Conservation (phyloP, 2,888 invertebrate genomes). For the Nomada goodeniana region DNA sequence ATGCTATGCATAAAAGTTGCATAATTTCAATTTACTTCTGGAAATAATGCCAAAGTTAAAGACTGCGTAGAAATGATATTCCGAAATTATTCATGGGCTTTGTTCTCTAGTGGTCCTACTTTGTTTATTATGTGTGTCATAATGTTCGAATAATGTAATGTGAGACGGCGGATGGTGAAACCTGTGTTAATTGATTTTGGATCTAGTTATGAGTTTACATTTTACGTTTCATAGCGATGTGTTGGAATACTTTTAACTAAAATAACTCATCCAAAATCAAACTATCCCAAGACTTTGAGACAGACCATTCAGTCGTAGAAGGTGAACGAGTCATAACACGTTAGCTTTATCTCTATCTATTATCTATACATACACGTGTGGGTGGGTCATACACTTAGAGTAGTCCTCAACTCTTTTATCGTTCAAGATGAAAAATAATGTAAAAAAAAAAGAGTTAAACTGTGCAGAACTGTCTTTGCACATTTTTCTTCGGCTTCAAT, state of each 20-base stretch:
- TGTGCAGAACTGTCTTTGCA: not conserved
- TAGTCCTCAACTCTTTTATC: not conserved
- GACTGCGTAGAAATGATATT: constrained; percentile 57
- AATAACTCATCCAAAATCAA: constrained; percentile 60
- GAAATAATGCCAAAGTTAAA: constrained; percentile 65
- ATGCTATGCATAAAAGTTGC: not conserved
- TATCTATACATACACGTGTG: constrained; percentile 35
- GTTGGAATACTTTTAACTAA: constrained; percentile 10
- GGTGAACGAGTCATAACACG: constrained; percentile 50
- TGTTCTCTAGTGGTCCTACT: constrained; percentile 39
- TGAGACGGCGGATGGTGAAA: not conserved
- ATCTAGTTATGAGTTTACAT: constrained; percentile 38
- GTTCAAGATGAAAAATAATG: not conserved
- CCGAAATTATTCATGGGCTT: constrained; percentile 55
- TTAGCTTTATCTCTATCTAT: constrained; percentile 54
- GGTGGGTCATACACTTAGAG: constrained; percentile 14
- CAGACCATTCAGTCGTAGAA: constrained; percentile 29
- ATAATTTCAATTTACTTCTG: constrained; percentile 40
- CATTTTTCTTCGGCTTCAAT: not conserved
- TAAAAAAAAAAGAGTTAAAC: not conserved
- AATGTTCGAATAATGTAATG: constrained; percentile 43
- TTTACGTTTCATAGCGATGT: constrained; percentile 16
- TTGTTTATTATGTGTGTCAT: constrained; percentile 46
- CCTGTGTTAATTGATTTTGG: constrained; percentile 44
- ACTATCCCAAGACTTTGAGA: constrained; percentile 41